phyloP scores from a whole-genome alignment of 2,797 vertebrate species.

The Clamator glandarius region DNA sequence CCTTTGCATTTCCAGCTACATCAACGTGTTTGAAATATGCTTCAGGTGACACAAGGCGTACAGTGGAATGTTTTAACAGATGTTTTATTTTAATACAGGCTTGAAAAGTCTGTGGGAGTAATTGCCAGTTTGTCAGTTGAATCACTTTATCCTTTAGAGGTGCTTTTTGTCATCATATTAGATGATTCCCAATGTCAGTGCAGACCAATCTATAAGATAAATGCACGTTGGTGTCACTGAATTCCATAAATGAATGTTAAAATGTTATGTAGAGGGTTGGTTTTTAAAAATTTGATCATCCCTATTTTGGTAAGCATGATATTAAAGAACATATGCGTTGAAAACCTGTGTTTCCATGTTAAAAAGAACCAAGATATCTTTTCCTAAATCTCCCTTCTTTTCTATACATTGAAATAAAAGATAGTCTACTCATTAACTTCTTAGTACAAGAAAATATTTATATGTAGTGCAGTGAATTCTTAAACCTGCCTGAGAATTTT shows the following conservation, averaged over 20 bases:
- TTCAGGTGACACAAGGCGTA: constrained; percentile 64
- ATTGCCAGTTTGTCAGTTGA: constrained; percentile 77
- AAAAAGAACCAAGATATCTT: neutral
- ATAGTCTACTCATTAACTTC: neutral
- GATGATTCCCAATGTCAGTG: constrained; percentile 62
- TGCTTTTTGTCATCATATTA: constrained; percentile 75
- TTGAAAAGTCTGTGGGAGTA: constrained; percentile 72
- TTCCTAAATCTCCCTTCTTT: neutral
- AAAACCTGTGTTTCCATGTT: neutral
- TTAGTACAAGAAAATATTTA: neutral
- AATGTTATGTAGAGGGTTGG: neutral
- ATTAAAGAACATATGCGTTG: neutral
- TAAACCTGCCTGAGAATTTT: neutral
- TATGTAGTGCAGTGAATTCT: neutral
- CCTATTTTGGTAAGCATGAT: neutral
- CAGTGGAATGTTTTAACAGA: constrained; percentile 62
- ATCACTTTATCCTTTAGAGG: constrained; percentile 69
- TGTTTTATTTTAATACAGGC: constrained; percentile 77
- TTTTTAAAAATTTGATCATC: neutral
- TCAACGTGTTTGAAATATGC: constrained; percentile 22
- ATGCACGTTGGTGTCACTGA: constrained; percentile 36
- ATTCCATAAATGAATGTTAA: constrained; percentile 46
- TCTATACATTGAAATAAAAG: neutral
- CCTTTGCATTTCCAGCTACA: constrained; percentile 3
- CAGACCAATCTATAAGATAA: constrained; percentile 58